Evolutionary conservation across 2,113 vertebrate species (phyloP).

Genomic region (Camelus bactrianus): DNA sequence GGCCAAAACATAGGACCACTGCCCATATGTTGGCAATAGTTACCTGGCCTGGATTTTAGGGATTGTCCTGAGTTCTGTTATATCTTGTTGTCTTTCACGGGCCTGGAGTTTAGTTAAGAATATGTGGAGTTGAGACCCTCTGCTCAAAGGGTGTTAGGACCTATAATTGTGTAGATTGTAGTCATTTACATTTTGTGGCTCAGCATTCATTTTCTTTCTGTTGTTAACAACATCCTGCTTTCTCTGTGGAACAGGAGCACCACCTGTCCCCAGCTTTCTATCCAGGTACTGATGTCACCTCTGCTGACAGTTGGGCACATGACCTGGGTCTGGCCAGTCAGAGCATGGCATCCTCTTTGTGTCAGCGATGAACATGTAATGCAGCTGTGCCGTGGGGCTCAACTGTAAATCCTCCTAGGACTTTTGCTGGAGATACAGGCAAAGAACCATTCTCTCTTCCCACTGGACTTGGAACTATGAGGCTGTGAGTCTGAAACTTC

Average conservation of each 20-base stretch:
- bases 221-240: neutral
- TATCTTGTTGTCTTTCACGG: neutral
- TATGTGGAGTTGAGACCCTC: neutral
- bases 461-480: neutral
- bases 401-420: neutral
- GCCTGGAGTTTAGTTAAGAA: neutral
- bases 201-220: neutral
- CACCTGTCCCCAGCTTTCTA: neutral
- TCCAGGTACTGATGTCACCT: neutral
- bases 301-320: neutral
- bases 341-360: neutral
- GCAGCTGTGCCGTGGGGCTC: neutral
- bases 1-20: neutral
- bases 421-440: neutral
- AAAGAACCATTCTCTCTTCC: neutral
- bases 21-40: neutral
- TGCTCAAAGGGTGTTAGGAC: neutral
- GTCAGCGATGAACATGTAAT: rapidly evolving
- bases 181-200: neutral
- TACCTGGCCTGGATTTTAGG: neutral
- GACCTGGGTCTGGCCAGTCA: neutral
- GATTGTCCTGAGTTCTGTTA: neutral
- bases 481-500: neutral
- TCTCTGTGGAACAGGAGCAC: neutral
- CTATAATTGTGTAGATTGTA: neutral